phyloP scores from a whole-genome alignment of 2,797 vertebrate species.

The Rallus crepitans region DNA sequence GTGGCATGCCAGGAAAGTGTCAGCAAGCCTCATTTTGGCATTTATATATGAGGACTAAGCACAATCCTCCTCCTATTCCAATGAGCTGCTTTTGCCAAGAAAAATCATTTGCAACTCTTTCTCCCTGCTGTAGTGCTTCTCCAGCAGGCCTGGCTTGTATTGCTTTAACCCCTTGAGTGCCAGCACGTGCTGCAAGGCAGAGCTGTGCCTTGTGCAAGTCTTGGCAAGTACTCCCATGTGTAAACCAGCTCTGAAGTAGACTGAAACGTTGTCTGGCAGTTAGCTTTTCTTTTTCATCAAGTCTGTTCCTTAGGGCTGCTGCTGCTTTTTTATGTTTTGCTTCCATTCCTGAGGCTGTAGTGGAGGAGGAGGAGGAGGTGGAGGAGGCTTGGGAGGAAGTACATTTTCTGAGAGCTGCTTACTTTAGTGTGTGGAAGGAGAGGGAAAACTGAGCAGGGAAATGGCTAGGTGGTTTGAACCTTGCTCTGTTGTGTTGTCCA shows the following conservation, averaged over 20 bases:
- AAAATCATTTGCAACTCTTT: constrained; percentile 77
- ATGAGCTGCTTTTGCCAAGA: constrained; percentile 74
- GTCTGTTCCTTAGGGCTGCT: constrained; percentile 55
- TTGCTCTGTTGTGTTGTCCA: background rate
- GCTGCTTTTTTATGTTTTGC: constrained; percentile 34
- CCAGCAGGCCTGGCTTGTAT: constrained; percentile 37
- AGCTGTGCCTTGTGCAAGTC: constrained; percentile 25
- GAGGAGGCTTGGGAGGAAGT: background rate
- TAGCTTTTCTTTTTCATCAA: constrained; percentile 68
- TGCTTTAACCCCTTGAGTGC: constrained; percentile 51
- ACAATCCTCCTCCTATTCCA: constrained; percentile 77
- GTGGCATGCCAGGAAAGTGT: constrained; percentile 69
- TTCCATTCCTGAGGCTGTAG: constrained; percentile 16
- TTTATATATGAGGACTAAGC: constrained; percentile 72
- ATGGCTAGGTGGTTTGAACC: background rate
- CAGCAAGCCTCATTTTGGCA: constrained; percentile 72
- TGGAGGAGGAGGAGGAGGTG: background rate
- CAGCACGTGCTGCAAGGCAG: background rate
- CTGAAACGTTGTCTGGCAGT: constrained; percentile 65
- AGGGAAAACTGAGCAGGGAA: background rate
- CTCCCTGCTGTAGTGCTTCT: constrained; percentile 71
- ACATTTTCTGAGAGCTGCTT: background rate
- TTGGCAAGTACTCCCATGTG: constrained; percentile 46
- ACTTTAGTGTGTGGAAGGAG: background rate
- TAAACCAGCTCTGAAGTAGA: constrained; percentile 27